Conservation (phyloP, 2,888 invertebrate genomes). For the Sabatieria punctata region DNA sequence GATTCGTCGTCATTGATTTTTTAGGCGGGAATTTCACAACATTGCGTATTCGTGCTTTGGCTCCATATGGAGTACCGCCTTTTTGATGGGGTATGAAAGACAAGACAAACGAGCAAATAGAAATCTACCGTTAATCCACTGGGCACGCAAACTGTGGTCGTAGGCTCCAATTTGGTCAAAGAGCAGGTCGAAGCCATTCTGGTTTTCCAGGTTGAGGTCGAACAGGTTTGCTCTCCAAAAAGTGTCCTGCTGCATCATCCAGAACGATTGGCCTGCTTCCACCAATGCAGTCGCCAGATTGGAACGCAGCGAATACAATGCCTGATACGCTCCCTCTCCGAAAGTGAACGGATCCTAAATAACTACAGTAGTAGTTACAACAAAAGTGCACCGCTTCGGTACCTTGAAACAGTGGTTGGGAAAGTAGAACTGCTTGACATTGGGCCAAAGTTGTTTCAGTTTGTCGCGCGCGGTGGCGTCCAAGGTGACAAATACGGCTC, state of each 20-base stretch:
- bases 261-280: not conserved
- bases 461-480: not conserved
- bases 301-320: not conserved
- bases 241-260: slow-evolving; percentile 3
- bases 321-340: not conserved
- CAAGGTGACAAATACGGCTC: not conserved
- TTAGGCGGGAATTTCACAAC: no score
- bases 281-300: not conserved
- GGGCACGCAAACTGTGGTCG: slow-evolving; percentile 20
- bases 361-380: no score
- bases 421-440: not conserved
- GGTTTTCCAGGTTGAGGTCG: slow-evolving; percentile 23
- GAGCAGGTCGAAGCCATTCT: slow-evolving; percentile 21
- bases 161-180: slow-evolving; percentile 27
- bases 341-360: not conserved
- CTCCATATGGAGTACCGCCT: no score
- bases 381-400: no score
- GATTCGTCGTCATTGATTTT: no score
- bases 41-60: no score
- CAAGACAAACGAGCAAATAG: no score
- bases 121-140: slow-evolving; percentile 28
- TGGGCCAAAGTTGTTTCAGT: not conserved
- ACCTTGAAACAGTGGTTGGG: not conserved
- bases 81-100: no score
- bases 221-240: slow-evolving; percentile 11